Evolutionary conservation across 2,797 vertebrate genomes (phyloP).

Genomic region (Crax fasciolata): DNA sequence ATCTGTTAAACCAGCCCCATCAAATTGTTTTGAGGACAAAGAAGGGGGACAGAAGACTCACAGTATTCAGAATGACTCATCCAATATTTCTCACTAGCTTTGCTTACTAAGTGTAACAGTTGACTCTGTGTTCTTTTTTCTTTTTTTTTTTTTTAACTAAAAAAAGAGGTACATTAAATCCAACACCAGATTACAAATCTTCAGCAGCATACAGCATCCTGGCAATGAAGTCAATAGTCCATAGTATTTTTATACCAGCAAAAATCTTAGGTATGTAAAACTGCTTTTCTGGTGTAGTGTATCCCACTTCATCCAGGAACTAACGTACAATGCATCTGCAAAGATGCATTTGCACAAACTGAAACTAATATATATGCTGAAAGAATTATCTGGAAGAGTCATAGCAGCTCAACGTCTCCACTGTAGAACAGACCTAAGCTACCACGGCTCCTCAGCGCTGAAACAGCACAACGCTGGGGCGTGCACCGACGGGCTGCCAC

Average conservation of each 20-base stretch:
- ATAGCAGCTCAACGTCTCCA: neutral
- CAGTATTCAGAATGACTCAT: conserved; percentile 53
- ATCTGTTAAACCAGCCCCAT: conserved; percentile 69
- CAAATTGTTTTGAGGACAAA: conserved; percentile 64
- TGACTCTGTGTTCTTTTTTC: neutral
- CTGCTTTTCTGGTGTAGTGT: neutral
- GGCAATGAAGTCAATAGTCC: neutral
- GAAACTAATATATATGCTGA: fast-evolving
- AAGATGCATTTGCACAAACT: neutral
- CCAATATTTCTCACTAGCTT: conserved; percentile 34
- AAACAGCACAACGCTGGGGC: fast-evolving
- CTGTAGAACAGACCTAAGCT: neutral
- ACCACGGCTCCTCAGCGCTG: fast-evolving
- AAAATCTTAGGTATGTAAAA: neutral
- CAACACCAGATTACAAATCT: neutral
- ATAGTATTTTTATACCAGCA: neutral
- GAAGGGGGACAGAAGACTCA: conserved; percentile 24
- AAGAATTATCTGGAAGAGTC: neutral
- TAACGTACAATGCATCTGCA: neutral
- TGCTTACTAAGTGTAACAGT: conserved; percentile 33
- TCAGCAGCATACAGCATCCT: neutral
- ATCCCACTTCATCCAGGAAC: neutral
- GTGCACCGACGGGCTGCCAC: fast-evolving
- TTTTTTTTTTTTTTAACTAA: neutral
- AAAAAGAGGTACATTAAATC: neutral